These are phyloP conservation scores for Drosophila prostipennis DNA, from an alignment of 2,888 invertebrate genomes.

Conservation along the genomic window DNA sequence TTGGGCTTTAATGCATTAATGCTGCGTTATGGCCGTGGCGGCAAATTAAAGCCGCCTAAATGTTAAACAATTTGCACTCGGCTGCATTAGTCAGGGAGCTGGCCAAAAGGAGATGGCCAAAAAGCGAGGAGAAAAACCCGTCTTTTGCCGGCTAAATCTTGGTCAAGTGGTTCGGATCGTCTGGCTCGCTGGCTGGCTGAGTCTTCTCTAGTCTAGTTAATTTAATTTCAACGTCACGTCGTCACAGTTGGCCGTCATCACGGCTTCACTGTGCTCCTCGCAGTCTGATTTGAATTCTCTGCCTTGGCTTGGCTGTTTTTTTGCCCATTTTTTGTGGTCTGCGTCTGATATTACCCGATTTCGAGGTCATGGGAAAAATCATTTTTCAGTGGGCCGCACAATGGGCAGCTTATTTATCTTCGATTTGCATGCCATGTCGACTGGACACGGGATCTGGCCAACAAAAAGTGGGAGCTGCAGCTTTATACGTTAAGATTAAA, in stretches of 20 bases:
- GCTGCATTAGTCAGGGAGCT: constrained; percentile 58
- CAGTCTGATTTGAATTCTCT: constrained; percentile 60
- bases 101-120: constrained; percentile 21
- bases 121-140: constrained; percentile 48
- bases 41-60: constrained; percentile 76
- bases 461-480: background rate
- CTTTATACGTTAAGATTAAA: background rate
- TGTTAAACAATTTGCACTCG: constrained; percentile 78
- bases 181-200: constrained; percentile 22
- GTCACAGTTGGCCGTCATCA: constrained; percentile 51
- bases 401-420: constrained; percentile 58
- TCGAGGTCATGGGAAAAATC: constrained; percentile 82
- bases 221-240: constrained; percentile 81
- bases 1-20: constrained; percentile 57
- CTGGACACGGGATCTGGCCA: constrained; percentile 7
- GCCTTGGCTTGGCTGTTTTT: constrained; percentile 38
- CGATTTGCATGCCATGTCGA: constrained; percentile 55
- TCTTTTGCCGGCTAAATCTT: constrained; percentile 47
- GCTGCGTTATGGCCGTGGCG: constrained; percentile 63
- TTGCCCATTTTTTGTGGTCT: constrained; percentile 11
- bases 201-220: constrained; percentile 75
- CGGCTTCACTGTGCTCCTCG: constrained; percentile 3
- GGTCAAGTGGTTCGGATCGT: constrained; percentile 62
- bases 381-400: constrained; percentile 41
- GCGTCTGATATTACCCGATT: constrained; percentile 77